These are phyloP conservation scores for Hypothenemus hampei DNA, from an alignment of 1,140 invertebrate species.

Conservation along the genomic window DNA sequence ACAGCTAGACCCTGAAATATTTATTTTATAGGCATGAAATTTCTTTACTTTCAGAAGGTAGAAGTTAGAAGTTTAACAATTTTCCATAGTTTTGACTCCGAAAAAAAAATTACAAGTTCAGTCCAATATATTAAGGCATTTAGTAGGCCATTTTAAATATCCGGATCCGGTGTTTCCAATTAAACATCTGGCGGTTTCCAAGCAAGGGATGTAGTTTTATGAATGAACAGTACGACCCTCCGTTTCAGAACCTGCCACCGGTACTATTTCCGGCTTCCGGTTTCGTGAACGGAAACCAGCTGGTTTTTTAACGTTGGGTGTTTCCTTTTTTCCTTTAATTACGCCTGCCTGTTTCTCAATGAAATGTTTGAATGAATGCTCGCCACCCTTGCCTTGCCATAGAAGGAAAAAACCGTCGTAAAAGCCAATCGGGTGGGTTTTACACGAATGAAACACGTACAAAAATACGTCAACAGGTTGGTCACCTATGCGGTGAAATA, in stretches of 20 bases:
- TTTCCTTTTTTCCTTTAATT: no score
- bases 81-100: no score
- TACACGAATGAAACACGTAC: constrained; percentile 17
- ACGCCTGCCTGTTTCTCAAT: no score
- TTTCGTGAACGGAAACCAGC: neutral
- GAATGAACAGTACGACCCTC: constrained; percentile 6
- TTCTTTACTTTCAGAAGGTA: no score
- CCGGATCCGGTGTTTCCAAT: constrained; percentile 12
- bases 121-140: neutral
- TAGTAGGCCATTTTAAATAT: neutral
- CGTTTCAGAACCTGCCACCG: constrained; percentile 6
- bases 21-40: no score
- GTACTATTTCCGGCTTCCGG: constrained; percentile 14
- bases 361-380: no score
- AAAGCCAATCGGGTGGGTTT: constrained; percentile 13
- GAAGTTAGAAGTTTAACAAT: no score
- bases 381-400: no score
- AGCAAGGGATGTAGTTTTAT: constrained; percentile 1
- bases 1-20: no score
- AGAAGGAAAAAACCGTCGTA: no score
- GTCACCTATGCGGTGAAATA: constrained; percentile 18
- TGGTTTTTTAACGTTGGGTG: no score
- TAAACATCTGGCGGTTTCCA: constrained; percentile 3
- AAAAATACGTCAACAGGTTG: constrained; percentile 25
- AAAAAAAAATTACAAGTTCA: no score